phyloP scores from a whole-genome alignment of 2,113 vertebrate species.

The Potamarius usumacintae region DNA sequence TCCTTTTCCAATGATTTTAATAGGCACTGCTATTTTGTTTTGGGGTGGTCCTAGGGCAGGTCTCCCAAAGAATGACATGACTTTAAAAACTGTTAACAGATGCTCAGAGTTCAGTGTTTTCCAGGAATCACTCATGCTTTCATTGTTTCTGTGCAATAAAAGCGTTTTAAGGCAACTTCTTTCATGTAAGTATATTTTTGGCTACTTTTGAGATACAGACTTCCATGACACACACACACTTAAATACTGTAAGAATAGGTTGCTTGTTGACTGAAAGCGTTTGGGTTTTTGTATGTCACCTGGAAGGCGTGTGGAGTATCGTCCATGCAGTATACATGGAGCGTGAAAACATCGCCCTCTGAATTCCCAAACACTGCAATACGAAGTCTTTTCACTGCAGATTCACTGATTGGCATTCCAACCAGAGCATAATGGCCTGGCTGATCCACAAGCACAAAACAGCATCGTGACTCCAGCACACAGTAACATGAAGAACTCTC shows the following conservation, averaged over 20 bases:
- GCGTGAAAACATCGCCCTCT: conserved; percentile 84
- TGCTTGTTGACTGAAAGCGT: background rate
- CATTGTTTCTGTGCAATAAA: no score
- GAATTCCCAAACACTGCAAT: conserved; percentile 89
- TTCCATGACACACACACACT: background rate
- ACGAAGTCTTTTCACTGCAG: conserved; percentile 89
- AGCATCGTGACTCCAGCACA: conserved; percentile 88
- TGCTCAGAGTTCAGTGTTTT: no score
- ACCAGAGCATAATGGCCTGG: conserved; percentile 92
- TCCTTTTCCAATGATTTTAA: no score
- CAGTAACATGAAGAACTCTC: conserved; percentile 95
- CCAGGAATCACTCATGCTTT: no score
- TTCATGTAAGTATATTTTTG: no score
- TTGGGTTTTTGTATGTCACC: conserved; percentile 67
- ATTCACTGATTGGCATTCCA: conserved; percentile 89
- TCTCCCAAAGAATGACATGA: no score
- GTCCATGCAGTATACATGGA: conserved; percentile 96
- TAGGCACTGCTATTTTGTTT: no score
- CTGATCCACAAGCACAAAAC: conserved; percentile 90
- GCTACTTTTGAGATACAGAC: no score
- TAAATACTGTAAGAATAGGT: background rate
- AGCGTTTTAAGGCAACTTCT: no score
- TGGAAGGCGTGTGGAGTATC: conserved; percentile 95
- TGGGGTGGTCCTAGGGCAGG: no score
- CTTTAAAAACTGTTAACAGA: no score